Percentiles rank a stretch among this genome's conserved stretches.
Evolutionary conservation across 2,113 vertebrate genomes (phyloP).

Genomic region (Brachirus orientalis): DNA sequence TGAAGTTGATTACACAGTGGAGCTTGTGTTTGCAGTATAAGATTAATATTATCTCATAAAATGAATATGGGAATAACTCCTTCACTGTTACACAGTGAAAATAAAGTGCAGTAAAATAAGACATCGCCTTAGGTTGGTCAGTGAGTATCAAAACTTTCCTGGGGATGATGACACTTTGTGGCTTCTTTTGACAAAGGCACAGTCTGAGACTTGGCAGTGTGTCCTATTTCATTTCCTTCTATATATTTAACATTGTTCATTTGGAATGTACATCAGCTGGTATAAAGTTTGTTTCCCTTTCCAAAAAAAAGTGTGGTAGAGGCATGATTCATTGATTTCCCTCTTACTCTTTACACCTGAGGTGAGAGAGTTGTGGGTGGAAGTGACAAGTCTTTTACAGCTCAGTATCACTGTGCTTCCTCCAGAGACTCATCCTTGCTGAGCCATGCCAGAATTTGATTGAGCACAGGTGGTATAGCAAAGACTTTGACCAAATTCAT

Average conservation of each 20-base stretch:
- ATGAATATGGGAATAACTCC: neutral
- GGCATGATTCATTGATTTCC: constrained; percentile 11
- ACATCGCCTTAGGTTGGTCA: neutral
- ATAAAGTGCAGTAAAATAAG: neutral
- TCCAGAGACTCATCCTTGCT: neutral
- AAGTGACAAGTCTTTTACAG: constrained; percentile 11
- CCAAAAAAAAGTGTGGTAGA: neutral
- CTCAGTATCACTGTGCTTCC: neutral
- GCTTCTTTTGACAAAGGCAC: neutral
- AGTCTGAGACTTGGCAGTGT: neutral
- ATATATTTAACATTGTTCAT: neutral
- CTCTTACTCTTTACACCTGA: constrained; percentile 1
- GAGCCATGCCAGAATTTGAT: constrained; percentile 1
- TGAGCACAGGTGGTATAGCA: neutral
- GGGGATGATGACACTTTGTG: neutral
- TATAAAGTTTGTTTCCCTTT: constrained; percentile 12
- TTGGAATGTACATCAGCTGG: constrained; percentile 8
- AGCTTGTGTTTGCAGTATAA: neutral
- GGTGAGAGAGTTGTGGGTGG: constrained; percentile 19
- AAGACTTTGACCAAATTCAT: neutral
- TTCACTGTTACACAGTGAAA: neutral
- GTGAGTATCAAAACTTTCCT: neutral
- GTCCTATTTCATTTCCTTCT: neutral
- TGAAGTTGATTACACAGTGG: constrained; percentile 15
- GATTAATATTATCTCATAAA: constrained; percentile 24